Evolutionary conservation across 2,888 invertebrate genomes (phyloP), one percentile per base, ranked within the genome.

Genomic region (Trachelus iudaicus): DNA sequence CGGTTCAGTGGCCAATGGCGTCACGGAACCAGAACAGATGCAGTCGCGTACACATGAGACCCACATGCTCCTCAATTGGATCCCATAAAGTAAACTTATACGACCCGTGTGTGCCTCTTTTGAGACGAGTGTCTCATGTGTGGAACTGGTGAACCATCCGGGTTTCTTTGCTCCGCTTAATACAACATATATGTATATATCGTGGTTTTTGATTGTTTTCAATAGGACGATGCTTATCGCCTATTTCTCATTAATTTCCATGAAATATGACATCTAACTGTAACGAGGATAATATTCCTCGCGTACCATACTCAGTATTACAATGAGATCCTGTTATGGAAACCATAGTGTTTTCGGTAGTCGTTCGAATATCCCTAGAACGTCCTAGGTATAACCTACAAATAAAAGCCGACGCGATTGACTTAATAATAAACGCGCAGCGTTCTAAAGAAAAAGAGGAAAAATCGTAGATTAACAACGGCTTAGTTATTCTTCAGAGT

Each of bases 181-280:
- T 34, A 34, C 35, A 34, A 30, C 56, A 40, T 73, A 69, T 68
- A 73, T 34, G 34, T 30, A 33, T 56, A 71, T 75, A 73, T 81
- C 75, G 76, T 80, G 75, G 75, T 79, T 79, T 33, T 81, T 81
- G 81, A 81, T 81, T 81, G 79, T 79, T 79, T 79, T 81, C 80
- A 79, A 80, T 77, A 69, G 56, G 31, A 31, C 71, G 71, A 33
- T 33, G 31, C 71, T 71, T 33, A 30, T 71, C 33, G 71, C 31
- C 11, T 56, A 56, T 56, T 56, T 56, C 40, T 56, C 40, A 56
- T 56, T 56, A 56, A 23, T 56, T 56, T 56, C 23, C 40, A 56
- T 56, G 40, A 23, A 56, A 23, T 23, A 23, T 9, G 4, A 56
- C 23, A 15, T 15, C 40, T 23, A 9, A 56, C 40, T 23, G 40